Percentiles rank a stretch among this genome's conserved stretches.
Evolutionary conservation across 2,113 vertebrate species (phyloP).

Genomic region (Panthera leo): DNA sequence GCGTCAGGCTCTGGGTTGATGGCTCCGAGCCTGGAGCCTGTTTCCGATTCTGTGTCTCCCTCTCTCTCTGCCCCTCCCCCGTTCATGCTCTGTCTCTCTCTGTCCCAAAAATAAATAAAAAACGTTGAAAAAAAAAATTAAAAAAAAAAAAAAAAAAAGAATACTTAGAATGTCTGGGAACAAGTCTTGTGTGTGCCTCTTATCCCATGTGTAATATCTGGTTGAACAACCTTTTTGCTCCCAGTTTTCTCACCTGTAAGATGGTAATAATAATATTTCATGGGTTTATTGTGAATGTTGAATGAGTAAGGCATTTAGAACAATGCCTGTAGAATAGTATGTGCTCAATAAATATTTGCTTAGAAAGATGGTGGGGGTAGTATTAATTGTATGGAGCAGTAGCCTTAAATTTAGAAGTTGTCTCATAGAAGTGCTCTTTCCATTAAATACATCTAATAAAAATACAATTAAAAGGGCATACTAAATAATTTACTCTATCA

Average conservation of each 20-base stretch:
- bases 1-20: too few relatives aligned
- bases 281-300: not conserved
- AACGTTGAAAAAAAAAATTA: too few relatives aligned
- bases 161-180: not conserved
- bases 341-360: not conserved
- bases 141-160: too few relatives aligned
- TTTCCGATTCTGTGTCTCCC: too few relatives aligned
- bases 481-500: not conserved
- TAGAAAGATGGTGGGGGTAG: not conserved
- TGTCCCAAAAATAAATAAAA: too few relatives aligned
- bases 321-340: not conserved
- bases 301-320: not conserved
- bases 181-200: not conserved
- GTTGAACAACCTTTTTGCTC: not conserved
- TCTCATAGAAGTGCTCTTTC: not conserved
- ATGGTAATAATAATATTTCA: not conserved
- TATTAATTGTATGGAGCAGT: not conserved
- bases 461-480: not conserved
- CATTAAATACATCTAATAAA: not conserved
- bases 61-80: too few relatives aligned
- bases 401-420: not conserved
- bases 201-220: not conserved
- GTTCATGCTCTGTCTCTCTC: too few relatives aligned
- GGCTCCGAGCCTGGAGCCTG: too few relatives aligned
- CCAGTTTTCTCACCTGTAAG: not conserved